A percentile compares a stretch with the other conserved stretches of the same genome.
Conservation (phyloP, 2,888 invertebrate genomes). For the Mimumesa dahlbomi region DNA sequence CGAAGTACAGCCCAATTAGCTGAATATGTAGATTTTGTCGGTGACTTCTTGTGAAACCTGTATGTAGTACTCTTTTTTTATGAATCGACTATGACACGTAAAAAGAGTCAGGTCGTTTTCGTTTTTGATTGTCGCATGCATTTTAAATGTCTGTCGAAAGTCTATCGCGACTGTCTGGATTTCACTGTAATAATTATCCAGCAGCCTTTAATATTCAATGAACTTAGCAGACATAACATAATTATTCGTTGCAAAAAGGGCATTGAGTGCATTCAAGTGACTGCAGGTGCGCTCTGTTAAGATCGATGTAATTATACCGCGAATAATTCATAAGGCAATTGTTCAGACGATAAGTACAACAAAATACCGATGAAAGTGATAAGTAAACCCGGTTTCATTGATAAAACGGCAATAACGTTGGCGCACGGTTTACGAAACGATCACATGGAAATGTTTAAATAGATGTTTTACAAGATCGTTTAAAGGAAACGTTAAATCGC, state of each 20-base stretch:
- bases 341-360: constrained; percentile 19
- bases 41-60: too few relatives aligned
- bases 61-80: too few relatives aligned
- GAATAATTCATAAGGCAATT: constrained; percentile 55
- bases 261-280: constrained; percentile 20
- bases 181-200: constrained; percentile 23
- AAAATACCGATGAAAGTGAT: constrained; percentile 42
- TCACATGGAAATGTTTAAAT: constrained; percentile 7
- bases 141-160: not conserved
- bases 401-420: too few relatives aligned
- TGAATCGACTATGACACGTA: not conserved
- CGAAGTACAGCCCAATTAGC: too few relatives aligned
- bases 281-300: constrained; percentile 25
- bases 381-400: constrained; percentile 28
- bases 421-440: constrained; percentile 27
- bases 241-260: constrained; percentile 18
- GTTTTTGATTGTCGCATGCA: not conserved
- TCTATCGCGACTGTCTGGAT: not conserved
- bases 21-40: too few relatives aligned
- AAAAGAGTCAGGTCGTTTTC: not conserved
- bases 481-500: not conserved
- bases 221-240: constrained; percentile 25
- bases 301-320: constrained; percentile 45
- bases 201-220: constrained; percentile 41
- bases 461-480: not conserved